Evolutionary conservation across 2,113 vertebrate genomes (phyloP).

Genomic region (Sakesphorus luctuosus): DNA sequence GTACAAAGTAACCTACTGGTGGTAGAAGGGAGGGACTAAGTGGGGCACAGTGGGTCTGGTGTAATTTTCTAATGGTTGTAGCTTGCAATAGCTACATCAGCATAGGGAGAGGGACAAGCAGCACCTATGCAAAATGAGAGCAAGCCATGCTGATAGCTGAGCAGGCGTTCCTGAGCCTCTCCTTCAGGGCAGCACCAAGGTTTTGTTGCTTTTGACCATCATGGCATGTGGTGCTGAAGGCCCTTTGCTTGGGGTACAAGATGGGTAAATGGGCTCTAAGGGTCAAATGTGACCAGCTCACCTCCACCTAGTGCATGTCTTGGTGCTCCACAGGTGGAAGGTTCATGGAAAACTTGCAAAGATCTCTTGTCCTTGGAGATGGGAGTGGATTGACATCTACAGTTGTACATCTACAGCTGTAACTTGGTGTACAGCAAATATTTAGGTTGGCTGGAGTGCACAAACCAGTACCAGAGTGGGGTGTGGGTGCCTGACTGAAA

Average conservation of each 20-base stretch:
- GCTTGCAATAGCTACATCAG: neutral
- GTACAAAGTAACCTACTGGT: neutral
- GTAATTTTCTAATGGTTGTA: neutral
- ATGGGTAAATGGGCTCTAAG: accelerated
- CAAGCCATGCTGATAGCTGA: accelerated
- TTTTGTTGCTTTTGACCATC: neutral
- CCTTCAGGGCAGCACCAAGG: too few relatives aligned
- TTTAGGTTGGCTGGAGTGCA: neutral
- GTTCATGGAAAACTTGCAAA: neutral
- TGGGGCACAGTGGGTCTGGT: neutral
- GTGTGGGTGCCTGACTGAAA: neutral
- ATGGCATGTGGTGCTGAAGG: accelerated
- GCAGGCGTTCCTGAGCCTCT: neutral
- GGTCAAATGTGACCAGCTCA: too few relatives aligned
- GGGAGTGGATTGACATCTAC: too few relatives aligned
- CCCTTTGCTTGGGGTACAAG: neutral
- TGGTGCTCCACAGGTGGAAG: neutral
- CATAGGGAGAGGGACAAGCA: neutral
- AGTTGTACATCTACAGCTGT: neutral
- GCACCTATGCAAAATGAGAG: accelerated
- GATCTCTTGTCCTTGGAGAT: neutral
- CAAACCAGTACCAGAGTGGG: neutral
- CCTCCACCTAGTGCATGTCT: too few relatives aligned
- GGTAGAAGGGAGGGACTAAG: neutral
- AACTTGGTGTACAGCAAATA: neutral